Conservation (phyloP, 1,140 invertebrate species). For the Octopus bimaculoides region DNA sequence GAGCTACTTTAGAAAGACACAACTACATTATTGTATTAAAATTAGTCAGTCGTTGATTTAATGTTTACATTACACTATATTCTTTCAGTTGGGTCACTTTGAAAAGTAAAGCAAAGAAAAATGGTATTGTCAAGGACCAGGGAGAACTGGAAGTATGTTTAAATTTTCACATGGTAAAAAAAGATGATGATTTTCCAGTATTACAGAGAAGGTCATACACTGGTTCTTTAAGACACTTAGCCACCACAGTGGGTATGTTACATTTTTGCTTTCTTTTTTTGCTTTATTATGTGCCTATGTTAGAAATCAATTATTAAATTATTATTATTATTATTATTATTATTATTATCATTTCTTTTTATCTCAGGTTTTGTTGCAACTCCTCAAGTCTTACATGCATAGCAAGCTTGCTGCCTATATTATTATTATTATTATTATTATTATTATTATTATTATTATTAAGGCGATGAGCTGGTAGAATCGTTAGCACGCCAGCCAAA, state of each 20-base stretch:
- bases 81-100: slow-evolving; percentile 64
- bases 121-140: slow-evolving; percentile 77
- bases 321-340: no score
- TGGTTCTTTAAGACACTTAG: slow-evolving; percentile 32
- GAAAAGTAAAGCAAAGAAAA: slow-evolving; percentile 65
- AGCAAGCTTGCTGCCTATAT: no score
- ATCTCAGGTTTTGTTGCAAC: no score
- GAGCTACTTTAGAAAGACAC: no score
- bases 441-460: no score
- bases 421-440: no score
- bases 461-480: no score
- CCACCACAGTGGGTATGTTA: slow-evolving; percentile 32
- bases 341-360: no score
- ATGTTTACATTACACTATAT: neutral
- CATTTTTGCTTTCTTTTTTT: neutral
- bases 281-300: neutral
- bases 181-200: slow-evolving; percentile 28
- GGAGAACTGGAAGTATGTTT: slow-evolving; percentile 89
- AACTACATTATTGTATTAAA: no score
- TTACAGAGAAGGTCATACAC: slow-evolving; percentile 29
- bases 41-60: neutral
- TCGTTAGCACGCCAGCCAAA: no score
- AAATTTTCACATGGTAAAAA: slow-evolving; percentile 77
- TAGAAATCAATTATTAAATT: no score
- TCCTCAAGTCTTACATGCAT: no score